Evolutionary conservation across 2,797 vertebrate species (phyloP).

Genomic region (Syndactyla subalaris): DNA sequence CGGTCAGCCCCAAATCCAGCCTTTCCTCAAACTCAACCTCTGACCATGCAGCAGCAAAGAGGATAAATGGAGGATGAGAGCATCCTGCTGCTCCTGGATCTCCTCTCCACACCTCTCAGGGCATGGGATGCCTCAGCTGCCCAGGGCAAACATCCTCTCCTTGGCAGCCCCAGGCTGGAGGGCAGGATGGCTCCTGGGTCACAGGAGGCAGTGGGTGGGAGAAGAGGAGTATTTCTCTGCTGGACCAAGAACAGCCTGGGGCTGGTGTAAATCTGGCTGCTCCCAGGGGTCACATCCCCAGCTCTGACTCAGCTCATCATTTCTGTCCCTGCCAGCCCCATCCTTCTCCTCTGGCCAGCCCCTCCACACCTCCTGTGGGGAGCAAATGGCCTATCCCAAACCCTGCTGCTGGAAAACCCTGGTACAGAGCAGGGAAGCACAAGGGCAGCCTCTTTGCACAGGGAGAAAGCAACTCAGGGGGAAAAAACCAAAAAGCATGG

Average conservation of each 20-base stretch:
- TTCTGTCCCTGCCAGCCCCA: neutral
- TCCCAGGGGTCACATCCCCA: neutral
- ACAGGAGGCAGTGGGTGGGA: neutral
- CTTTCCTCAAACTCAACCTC: neutral
- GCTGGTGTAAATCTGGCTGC: neutral
- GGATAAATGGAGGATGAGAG: fast-evolving
- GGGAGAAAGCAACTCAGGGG: neutral
- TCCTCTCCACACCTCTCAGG: neutral
- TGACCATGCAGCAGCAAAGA: neutral
- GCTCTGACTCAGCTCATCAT: neutral
- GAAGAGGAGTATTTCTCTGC: neutral
- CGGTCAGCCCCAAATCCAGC: neutral
- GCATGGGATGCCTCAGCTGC: neutral
- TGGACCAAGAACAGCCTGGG: neutral
- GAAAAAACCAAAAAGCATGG: fast-evolving
- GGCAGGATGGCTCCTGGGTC: neutral
- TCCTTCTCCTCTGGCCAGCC: neutral
- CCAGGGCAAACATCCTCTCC: fast-evolving
- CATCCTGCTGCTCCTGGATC: neutral
- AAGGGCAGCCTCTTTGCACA: neutral
- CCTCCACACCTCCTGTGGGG: fast-evolving
- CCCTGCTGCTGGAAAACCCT: neutral
- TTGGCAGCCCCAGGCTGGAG: neutral
- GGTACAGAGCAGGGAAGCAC: neutral
- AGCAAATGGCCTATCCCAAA: neutral